Conservation (phyloP, 2,113 vertebrate species). For the Cynocephalus volans region DNA sequence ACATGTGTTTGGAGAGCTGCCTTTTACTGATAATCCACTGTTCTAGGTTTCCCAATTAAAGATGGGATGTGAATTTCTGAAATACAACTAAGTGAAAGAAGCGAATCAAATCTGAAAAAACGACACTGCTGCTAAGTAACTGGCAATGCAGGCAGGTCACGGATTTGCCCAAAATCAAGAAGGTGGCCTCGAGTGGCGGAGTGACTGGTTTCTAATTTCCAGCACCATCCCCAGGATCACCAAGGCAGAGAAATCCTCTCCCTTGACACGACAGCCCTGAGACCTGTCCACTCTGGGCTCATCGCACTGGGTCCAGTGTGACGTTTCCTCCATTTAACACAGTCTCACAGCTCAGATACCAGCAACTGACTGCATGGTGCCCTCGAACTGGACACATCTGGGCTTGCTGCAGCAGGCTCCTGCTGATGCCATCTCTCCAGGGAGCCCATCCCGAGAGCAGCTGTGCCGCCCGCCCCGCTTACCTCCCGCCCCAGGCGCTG, state of each 20-base stretch:
- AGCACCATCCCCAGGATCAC: too few species aligned
- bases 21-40: accelerated
- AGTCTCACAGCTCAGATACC: accelerated
- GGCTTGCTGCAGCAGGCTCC: background rate
- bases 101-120: background rate
- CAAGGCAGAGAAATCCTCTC: background rate
- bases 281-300: background rate
- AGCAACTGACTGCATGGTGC: accelerated
- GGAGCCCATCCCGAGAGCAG: background rate
- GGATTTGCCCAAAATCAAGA: background rate
- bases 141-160: accelerated
- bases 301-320: accelerated
- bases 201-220: background rate
- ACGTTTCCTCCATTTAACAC: background rate
- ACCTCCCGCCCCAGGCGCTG: constrained; percentile 98
- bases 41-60: background rate
- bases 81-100: background rate
- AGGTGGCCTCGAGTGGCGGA: accelerated
- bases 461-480: background rate
- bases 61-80: background rate
- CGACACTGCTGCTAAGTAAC: accelerated
- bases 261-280: accelerated
- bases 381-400: background rate
- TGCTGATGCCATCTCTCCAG: background rate
- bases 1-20: background rate